phyloP scores from a whole-genome alignment of 2,113 vertebrate genomes.

The Dasyornis broadbenti region DNA sequence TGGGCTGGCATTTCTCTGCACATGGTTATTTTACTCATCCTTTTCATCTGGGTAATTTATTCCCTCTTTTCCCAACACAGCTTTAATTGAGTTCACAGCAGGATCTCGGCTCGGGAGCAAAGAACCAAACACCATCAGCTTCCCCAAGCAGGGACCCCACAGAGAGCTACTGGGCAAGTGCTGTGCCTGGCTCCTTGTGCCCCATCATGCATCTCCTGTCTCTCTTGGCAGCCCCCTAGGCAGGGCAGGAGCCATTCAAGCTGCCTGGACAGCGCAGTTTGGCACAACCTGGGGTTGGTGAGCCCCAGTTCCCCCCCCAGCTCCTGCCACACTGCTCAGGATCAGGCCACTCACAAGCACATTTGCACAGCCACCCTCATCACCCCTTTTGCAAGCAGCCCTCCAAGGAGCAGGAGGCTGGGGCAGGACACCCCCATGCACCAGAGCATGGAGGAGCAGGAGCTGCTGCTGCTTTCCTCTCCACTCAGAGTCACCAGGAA shows the following conservation, averaged over 20 bases:
- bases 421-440: neutral
- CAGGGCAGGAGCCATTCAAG: neutral
- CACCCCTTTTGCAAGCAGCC: neutral
- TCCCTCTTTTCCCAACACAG: neutral
- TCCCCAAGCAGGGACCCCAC: neutral
- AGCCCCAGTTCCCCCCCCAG: fast-evolving
- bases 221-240: neutral
- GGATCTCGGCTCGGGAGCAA: neutral
- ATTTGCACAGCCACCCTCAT: neutral
- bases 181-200: neutral
- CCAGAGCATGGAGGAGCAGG: neutral
- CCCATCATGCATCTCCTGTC: neutral
- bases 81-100: slow-evolving; percentile 47
- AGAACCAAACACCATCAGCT: neutral
- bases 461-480: neutral
- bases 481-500: neutral
- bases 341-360: neutral
- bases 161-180: neutral
- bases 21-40: neutral
- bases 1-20: neutral
- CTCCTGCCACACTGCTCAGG: fast-evolving
- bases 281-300: neutral
- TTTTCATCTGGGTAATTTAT: slow-evolving; percentile 42
- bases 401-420: neutral
- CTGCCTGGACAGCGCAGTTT: neutral